phyloP scores from a whole-genome alignment of 2,888 invertebrate genomes.

The Rotaria socialis region DNA sequence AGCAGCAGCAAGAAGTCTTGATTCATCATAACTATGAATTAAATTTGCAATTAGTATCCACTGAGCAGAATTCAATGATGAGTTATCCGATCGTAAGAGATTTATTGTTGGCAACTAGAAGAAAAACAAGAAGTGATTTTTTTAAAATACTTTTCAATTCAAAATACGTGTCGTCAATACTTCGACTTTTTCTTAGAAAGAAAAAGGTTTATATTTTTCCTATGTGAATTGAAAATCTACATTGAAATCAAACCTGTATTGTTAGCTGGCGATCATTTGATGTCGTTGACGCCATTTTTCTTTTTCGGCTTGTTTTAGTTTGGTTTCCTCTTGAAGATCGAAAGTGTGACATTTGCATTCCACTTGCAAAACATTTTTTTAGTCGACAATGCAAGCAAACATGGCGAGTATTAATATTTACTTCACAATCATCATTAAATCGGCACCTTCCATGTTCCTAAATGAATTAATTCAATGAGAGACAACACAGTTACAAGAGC shows the following conservation, averaged over 20 bases:
- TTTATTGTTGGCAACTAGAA: background rate
- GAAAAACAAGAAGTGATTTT: too few relatives aligned
- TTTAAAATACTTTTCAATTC: too few relatives aligned
- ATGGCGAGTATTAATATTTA: background rate
- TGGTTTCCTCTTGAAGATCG: too few relatives aligned
- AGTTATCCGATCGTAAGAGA: background rate
- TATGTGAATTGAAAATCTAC: background rate
- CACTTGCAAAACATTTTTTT: background rate
- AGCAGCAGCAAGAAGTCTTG: background rate
- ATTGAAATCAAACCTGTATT: background rate
- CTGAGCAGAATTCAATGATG: background rate
- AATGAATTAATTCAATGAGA: too few relatives aligned
- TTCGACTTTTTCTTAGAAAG: background rate
- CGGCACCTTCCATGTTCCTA: too few relatives aligned
- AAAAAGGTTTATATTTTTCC: background rate
- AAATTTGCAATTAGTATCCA: background rate
- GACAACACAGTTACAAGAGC: too few relatives aligned
- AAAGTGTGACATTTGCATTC: background rate
- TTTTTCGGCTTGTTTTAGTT: too few relatives aligned
- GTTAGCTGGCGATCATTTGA: background rate
- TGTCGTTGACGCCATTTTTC: background rate
- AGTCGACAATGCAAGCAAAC: background rate
- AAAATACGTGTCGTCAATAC: too few relatives aligned
- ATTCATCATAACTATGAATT: background rate
- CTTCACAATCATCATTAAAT: background rate